phyloP scores from a whole-genome alignment of 2,797 vertebrate species.

The Brachymystax lenok region DNA sequence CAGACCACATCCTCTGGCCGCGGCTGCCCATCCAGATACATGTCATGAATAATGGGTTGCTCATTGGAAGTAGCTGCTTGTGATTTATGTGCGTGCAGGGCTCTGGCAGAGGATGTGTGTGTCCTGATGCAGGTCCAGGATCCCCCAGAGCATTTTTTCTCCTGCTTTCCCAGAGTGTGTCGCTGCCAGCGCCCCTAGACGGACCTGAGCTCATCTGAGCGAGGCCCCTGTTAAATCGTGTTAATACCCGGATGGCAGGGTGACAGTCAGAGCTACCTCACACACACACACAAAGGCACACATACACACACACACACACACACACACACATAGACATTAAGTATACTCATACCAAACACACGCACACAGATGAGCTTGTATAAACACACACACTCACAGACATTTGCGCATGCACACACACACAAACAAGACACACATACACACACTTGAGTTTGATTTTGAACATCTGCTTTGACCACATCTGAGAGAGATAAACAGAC shows the following conservation, averaged over 20 bases:
- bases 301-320: constrained; percentile 1
- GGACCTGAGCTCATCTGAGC: constrained; percentile 4
- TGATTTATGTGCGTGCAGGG: constrained; percentile 26
- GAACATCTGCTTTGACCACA: not conserved
- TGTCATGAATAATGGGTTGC: constrained; percentile 30
- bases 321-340: constrained; percentile 1
- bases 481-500: not conserved
- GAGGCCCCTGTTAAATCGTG: constrained; percentile 5
- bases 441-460: not conserved
- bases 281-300: not conserved
- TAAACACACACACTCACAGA: constrained; percentile 19
- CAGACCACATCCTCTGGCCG: constrained; percentile 44
- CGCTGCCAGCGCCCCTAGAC: not conserved
- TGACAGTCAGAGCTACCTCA: not conserved
- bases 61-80: constrained; percentile 16
- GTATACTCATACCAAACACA: not conserved
- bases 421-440: not conserved
- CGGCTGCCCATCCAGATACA: constrained; percentile 35
- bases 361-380: not conserved
- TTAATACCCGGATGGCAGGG: not conserved
- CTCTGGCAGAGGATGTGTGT: constrained; percentile 24
- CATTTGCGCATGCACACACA: constrained; percentile 25
- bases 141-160: not conserved
- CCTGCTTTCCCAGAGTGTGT: not conserved
- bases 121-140: constrained; percentile 20